Conservation (phyloP, 2,888 invertebrate genomes). For the Meandrusa payeni region DNA sequence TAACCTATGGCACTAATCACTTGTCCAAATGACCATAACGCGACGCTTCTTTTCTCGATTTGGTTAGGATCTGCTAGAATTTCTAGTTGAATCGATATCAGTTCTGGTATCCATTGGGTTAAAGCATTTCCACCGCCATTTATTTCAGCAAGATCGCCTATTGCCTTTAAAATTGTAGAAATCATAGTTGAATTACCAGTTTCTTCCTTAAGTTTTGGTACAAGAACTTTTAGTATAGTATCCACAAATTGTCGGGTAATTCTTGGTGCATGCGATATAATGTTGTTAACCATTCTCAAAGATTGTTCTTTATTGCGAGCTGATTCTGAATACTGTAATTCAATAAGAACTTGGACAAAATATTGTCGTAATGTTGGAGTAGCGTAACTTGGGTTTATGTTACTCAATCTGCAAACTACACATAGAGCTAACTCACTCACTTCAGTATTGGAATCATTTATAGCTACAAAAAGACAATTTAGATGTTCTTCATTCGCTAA, state of each 20-base stretch:
- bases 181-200: conserved; percentile 95
- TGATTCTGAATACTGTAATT: conserved; percentile 96
- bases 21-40: conserved; percentile 97
- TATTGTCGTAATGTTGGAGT: conserved; percentile 96
- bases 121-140: conserved; percentile 92
- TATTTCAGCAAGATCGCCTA: conserved; percentile 97
- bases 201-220: conserved; percentile 94
- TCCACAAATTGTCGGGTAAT: conserved; percentile 97
- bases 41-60: conserved; percentile 95
- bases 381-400: conserved; percentile 98
- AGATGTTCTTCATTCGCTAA: conserved; percentile 97
- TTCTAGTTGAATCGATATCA: conserved; percentile 93
- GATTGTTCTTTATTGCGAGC: conserved; percentile 98
- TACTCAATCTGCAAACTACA: conserved; percentile 94
- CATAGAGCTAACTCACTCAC: conserved; percentile 96
- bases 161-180: conserved; percentile 92
- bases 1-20: conserved; percentile 97
- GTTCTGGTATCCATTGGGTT: conserved; percentile 92
- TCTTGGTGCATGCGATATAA: conserved; percentile 96
- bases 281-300: conserved; percentile 95
- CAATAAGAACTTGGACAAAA: conserved; percentile 94
- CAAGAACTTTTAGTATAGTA: conserved; percentile 92
- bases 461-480: conserved; percentile 93
- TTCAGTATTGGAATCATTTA: conserved; percentile 98
- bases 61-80: conserved; percentile 97